Base-by-base conservation (phyloP, 2,113 vertebrate genomes). In the Syngnathus scovelli region DNA sequence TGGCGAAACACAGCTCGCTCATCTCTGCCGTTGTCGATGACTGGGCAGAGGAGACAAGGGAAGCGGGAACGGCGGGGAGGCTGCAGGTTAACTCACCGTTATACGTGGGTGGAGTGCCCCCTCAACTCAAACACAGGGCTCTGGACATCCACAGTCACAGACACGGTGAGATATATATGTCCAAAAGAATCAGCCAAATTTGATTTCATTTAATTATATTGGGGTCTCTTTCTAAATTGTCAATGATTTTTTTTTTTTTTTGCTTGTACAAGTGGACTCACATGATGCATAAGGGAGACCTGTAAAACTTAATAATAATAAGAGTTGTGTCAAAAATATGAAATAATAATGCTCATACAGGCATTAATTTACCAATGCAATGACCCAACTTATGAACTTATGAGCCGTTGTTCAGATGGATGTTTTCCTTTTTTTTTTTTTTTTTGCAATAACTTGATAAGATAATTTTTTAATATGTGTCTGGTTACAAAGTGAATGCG, bases 91-190 rank as follows among this genome's bases (percentile, higher is more conserved):
- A 90, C 65, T 95, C 94, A 2, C 87, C 92, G 0, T 23, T 96
- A 49, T 97, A 93, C 0, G 0, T 97, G 48, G 95, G 94, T 43
- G 95, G 95, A 3, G 79, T 93, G 43, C 94, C 94, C 19, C 37
- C 18, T 2, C 76, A 86, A n/a, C 81, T 96, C 38, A 10, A 5
- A 19, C 89, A 88, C 36, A 83, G 68, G 39, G 75, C 84, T 23
- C 90, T 90, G 48, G 74, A 76, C 76, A 81, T 84, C 0, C 72
- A 85, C 80, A 90, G 84, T 61, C 85, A 93, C 69, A 89, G 92
- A 61, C 92, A 93, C 72, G 93, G 94, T 98, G 70, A 85, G 77
- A 76, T 76, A 23, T 60, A 4, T 49, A 11, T 6, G 1, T 5
- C 33, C 8, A n/a, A 37, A 64, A 49, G 27, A 9, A 37, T 33